Evolutionary conservation across 2,797 vertebrate species (phyloP), one percentile per base, ranked within the genome.

Genomic region (Crocodylus rhombifer): DNA sequence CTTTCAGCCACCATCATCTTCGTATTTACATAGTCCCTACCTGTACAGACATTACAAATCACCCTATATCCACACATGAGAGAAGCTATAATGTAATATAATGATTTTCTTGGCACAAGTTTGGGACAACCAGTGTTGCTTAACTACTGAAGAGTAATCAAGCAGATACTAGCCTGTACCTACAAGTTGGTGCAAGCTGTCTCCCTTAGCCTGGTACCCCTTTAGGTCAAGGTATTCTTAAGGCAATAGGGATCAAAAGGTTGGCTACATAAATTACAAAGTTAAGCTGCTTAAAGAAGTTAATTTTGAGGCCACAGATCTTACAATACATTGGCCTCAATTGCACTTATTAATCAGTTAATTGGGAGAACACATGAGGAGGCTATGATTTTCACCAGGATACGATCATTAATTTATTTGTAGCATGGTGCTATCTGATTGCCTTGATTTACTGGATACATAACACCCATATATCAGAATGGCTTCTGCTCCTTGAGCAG

Each of bases 71-170:
- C 36, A 18, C 33, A 20, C 33, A n/a, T 11, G n/a, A 20, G 33
- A 69, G 36, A 18, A 21, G 6, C 20, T 69, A 69, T 36, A n/a
- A 64, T 28, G 15, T n/a, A 69, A 33, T 20, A 69, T 69, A 33
- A 36, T 21, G 30, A 36, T 69, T 69, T 36, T 69, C 30, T 69
- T 69, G 67, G 67, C 67, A 69, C 36, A 21, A 11, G 14, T 61
- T 60, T 26, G 21, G 57, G 57, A 21, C 5, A 21, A 33, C 26
- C 7, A 0, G 5, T 26, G 10, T 15, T 4, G 1, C 4, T 0
- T 87, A 33, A 69, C 30, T 69, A 21, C 67, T 69, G 30, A 23
- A 21, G 20, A 69, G 33, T 69, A 36, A 69, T 23, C 14, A 69
- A 25, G 61, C 21, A 33, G 30, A 33, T 36, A 69, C 42, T 42